A percentile compares a stretch with the other conserved stretches of the same genome.
Evolutionary conservation across 2,113 vertebrate species (phyloP).

Genomic region (Planiliza haematocheilus): DNA sequence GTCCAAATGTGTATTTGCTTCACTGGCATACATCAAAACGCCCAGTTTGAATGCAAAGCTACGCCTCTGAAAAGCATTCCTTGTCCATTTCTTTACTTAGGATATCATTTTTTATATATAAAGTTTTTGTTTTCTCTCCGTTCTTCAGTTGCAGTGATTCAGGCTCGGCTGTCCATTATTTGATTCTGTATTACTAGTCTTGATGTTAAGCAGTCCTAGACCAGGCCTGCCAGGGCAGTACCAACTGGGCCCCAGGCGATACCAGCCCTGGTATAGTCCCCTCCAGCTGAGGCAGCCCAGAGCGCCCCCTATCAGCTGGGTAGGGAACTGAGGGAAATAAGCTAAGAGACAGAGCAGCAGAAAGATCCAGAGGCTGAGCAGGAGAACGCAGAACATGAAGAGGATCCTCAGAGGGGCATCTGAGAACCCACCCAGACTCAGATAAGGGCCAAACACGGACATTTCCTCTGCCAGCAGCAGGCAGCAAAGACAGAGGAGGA

Average conservation of each 20-base stretch:
- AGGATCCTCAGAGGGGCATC: conserved; percentile 87
- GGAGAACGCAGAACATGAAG: conserved; percentile 88
- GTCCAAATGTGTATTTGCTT: no score
- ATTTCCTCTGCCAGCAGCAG: conserved; percentile 89
- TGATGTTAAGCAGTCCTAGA: conserved; percentile 84
- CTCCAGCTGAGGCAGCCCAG: conserved; percentile 90
- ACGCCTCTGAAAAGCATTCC: no score
- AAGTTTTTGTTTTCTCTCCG: neutral
- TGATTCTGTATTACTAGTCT: conserved; percentile 42
- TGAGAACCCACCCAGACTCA: conserved; percentile 84
- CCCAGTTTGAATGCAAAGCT: no score
- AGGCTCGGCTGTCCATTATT: conserved; percentile 14
- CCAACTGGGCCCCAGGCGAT: conserved; percentile 82
- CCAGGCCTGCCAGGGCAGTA: conserved; percentile 90
- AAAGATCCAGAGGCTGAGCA: conserved; percentile 89
- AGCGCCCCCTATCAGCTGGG: conserved; percentile 88
- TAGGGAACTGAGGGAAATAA: conserved; percentile 89
- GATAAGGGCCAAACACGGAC: conserved; percentile 88
- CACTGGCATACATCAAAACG: no score
- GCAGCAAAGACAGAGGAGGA: conserved; percentile 90
- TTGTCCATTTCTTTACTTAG: neutral
- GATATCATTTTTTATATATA: no score
- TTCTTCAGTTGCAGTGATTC: neutral
- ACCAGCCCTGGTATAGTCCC: conserved; percentile 91
- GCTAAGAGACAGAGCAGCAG: conserved; percentile 88